Evolutionary conservation across 2,113 vertebrate genomes (phyloP).

Genomic region (Bubalus kerabau): DNA sequence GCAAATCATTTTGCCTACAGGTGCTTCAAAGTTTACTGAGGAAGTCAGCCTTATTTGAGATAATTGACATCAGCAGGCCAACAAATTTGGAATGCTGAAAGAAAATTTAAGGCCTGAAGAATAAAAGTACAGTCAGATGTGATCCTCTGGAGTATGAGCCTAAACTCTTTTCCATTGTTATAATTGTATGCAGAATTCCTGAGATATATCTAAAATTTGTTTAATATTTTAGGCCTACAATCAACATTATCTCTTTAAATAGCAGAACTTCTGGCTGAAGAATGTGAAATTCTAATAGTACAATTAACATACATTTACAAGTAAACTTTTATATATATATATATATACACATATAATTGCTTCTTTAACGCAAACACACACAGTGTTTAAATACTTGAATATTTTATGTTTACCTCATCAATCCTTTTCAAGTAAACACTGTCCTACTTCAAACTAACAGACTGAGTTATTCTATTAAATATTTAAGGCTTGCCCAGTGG

Average conservation of each 20-base stretch:
- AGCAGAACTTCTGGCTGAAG: background rate
- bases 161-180: background rate
- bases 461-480: conserved; percentile 41
- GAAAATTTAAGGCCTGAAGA: background rate
- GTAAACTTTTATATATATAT: background rate
- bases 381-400: conserved; percentile 33
- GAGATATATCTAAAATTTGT: background rate
- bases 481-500: conserved; percentile 37
- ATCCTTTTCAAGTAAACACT: conserved; percentile 28
- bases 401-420: background rate
- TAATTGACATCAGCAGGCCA: background rate
- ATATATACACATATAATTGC: background rate
- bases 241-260: conserved; percentile 9
- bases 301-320: background rate
- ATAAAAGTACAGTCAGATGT: background rate
- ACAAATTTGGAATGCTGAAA: background rate
- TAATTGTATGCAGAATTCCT: conserved; percentile 1
- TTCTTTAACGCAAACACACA: background rate
- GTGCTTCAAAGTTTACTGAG: conserved; percentile 11
- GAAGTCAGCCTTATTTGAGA: conserved; percentile 9
- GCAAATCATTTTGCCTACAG: background rate
- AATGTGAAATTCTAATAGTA: background rate
- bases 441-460: conserved; percentile 20
- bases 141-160: background rate
- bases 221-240: background rate